Conservation (phyloP, 1,140 invertebrate species). For the Polypedilum pembai region DNA sequence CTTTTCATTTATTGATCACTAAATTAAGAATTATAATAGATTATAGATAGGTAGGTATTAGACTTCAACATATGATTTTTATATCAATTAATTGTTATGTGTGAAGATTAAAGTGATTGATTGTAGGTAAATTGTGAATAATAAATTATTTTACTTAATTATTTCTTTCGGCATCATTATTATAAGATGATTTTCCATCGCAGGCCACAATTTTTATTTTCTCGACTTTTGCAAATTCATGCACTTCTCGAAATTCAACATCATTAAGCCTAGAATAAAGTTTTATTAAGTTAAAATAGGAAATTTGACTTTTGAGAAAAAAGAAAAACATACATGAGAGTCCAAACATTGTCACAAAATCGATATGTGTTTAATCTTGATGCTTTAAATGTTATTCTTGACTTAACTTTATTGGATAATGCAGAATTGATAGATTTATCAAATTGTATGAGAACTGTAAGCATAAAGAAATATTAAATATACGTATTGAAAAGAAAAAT, state of each 20-base stretch:
- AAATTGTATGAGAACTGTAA: slow-evolving; percentile 79
- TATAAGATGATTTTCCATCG: slow-evolving; percentile 84
- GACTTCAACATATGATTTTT: too few relatives aligned
- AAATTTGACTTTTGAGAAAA: background rate
- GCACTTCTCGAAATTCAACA: slow-evolving; percentile 94
- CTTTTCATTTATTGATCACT: background rate
- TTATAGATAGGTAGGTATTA: too few relatives aligned
- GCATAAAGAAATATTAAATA: background rate
- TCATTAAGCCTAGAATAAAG: slow-evolving; percentile 74
- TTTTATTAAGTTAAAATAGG: background rate
- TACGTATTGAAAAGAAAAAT: background rate
- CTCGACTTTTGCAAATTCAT: slow-evolving; percentile 88
- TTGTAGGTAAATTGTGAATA: background rate
- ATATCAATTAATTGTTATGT: too few relatives aligned
- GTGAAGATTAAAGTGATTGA: background rate
- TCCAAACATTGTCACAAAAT: slow-evolving; percentile 99
- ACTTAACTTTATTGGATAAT: slow-evolving; percentile 84
- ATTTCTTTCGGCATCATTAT: slow-evolving; percentile 34
- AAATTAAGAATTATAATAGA: background rate
- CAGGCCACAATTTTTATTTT: slow-evolving; percentile 99
- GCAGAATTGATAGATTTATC: slow-evolving; percentile 96
- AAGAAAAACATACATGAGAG: slow-evolving; percentile 56
- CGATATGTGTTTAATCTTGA: slow-evolving; percentile 96
- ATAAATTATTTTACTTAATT: background rate
- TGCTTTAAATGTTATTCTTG: slow-evolving; percentile 89